phyloP scores from a whole-genome alignment of 2,797 vertebrate genomes.

The Macropodus opercularis region DNA sequence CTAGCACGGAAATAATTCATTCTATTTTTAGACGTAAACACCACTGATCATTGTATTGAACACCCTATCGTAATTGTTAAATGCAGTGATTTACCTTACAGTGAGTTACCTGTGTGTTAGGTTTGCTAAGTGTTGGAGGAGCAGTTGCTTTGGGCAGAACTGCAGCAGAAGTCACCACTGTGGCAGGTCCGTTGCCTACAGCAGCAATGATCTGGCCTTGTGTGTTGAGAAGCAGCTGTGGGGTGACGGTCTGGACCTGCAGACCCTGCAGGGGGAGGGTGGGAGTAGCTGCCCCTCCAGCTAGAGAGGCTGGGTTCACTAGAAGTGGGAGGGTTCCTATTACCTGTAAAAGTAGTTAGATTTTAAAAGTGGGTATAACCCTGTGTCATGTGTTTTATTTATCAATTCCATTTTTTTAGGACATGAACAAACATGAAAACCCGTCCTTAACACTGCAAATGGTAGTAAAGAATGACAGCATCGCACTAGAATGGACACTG shows the following conservation, averaged over 20 bases:
- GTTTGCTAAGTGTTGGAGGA: conserved; percentile 68
- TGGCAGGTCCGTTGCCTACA: conserved; percentile 83
- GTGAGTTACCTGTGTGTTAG: conserved; percentile 76
- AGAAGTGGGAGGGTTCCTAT: conserved; percentile 93
- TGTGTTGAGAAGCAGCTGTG: conserved; percentile 91
- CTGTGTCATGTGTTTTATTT: background rate
- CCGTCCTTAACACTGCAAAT: background rate
- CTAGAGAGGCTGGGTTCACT: conserved; percentile 87
- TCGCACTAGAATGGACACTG: background rate
- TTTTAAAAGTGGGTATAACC: background rate
- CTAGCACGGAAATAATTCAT: conserved; percentile 50
- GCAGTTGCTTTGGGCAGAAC: conserved; percentile 82
- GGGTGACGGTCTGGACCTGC: conserved; percentile 89
- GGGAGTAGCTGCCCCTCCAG: conserved; percentile 75
- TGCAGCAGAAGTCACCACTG: conserved; percentile 77
- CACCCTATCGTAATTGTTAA: background rate
- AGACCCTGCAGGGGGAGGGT: conserved; percentile 85
- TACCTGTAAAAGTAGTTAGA: conserved; percentile 76
- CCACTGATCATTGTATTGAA: background rate
- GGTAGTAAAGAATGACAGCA: no score
- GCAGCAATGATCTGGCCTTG: conserved; percentile 96
- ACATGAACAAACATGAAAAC: conserved; percentile 13
- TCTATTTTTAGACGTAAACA: background rate
- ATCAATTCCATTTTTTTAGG: background rate
- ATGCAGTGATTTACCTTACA: background rate